These are phyloP conservation scores for Molossus molossus DNA, from an alignment of 2,797 vertebrate species.

Conservation along the genomic window DNA sequence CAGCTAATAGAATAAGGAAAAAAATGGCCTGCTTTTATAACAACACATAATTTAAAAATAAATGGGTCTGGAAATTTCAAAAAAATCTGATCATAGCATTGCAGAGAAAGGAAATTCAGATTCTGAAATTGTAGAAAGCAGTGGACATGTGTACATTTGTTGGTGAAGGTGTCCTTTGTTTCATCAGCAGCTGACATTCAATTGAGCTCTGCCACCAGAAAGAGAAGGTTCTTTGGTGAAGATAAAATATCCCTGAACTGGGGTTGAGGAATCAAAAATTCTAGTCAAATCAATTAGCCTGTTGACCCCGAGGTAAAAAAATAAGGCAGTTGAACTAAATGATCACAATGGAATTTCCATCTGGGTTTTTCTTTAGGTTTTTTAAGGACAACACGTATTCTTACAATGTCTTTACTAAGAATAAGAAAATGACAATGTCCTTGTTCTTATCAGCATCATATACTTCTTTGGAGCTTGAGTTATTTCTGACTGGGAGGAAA, in stretches of 20 bases:
- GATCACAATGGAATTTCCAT: neutral
- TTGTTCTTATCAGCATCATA: neutral
- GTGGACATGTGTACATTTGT: neutral
- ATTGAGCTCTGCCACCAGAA: neutral
- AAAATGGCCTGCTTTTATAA: neutral
- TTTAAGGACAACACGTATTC: neutral
- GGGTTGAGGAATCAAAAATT: neutral
- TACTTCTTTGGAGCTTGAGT: neutral
- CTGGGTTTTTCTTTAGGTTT: neutral
- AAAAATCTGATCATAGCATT: neutral
- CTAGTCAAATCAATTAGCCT: neutral
- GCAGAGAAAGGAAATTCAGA: neutral
- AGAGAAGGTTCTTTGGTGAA: neutral
- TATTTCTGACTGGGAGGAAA: neutral
- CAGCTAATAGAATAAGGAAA: neutral
- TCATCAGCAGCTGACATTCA: neutral
- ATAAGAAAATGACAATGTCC: neutral
- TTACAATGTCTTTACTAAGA: neutral
- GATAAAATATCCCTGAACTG: neutral
- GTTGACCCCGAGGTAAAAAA: neutral
- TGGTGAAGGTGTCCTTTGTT: neutral
- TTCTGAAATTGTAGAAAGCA: neutral
- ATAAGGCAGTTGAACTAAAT: neutral
- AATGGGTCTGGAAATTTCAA: neutral
- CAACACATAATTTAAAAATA: neutral